Evolutionary conservation across 2,113 vertebrate genomes (phyloP).

Genomic region (Rhineura floridana): DNA sequence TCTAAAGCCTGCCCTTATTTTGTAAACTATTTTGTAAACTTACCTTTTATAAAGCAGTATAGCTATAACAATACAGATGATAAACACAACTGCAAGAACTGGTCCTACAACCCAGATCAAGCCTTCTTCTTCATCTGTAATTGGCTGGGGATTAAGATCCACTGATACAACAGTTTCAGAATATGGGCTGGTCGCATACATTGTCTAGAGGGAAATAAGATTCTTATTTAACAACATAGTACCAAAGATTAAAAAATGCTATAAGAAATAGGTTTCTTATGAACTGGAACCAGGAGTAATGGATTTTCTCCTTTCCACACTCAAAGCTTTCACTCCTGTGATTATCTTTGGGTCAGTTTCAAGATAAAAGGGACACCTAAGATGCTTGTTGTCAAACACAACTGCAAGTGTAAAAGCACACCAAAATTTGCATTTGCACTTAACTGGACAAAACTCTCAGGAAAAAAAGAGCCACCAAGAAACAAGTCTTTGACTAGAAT

Average conservation of each 20-base stretch:
- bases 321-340: conserved; percentile 22
- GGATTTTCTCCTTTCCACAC: neutral
- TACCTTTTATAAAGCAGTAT: conserved; percentile 99
- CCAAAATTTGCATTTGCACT: conserved; percentile 25
- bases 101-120: conserved; percentile 98
- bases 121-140: conserved; percentile 98
- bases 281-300: neutral
- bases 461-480: neutral
- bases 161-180: conserved; percentile 95
- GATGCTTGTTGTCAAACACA: conserved; percentile 50
- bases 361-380: conserved; percentile 13
- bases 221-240: conserved; percentile 18
- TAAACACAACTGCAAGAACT: conserved; percentile 97
- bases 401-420: conserved; percentile 26
- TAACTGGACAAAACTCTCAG: conserved; percentile 35
- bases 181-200: conserved; percentile 98
- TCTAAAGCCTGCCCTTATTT: neutral
- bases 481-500: conserved; percentile 11
- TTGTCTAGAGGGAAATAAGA: conserved; percentile 80
- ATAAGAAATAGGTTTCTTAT: neutral
- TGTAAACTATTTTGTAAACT: conserved; percentile 57
- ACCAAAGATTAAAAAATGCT: neutral
- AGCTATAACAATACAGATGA: conserved; percentile 99
- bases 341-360: neutral
- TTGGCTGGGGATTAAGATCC: conserved; percentile 93